These are phyloP conservation scores for Sebastes aleutianus DNA, from an alignment of 2,797 vertebrate genomes.

Conservation along the genomic window DNA sequence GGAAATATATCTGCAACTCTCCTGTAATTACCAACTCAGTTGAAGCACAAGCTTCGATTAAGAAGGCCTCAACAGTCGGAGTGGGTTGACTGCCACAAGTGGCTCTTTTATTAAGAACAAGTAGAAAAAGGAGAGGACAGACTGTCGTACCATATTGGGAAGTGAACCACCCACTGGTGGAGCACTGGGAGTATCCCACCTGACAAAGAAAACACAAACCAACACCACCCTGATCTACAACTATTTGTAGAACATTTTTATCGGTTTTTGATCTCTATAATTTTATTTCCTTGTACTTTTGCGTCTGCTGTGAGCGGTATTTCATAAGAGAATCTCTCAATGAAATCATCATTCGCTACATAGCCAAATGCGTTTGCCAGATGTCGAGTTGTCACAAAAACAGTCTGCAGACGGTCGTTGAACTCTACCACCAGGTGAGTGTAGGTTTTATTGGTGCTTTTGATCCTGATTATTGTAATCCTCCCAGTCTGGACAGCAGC, in stretches of 20 bases:
- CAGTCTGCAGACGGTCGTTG: fast-evolving
- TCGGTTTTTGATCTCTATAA: not conserved
- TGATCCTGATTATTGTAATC: not conserved
- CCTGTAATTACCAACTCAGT: too few relatives aligned
- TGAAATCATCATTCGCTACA: not conserved
- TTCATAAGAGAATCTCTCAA: fast-evolving
- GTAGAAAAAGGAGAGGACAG: too few relatives aligned
- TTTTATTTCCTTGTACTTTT: not conserved
- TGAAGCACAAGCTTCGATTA: too few relatives aligned
- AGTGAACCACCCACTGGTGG: too few relatives aligned
- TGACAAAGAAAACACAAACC: too few relatives aligned
- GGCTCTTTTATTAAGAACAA: too few relatives aligned
- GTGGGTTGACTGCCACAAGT: too few relatives aligned
- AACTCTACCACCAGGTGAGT: not conserved
- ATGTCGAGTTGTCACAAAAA: not conserved
- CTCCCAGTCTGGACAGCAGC: not conserved
- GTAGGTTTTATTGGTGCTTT: not conserved
- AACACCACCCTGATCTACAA: not conserved
- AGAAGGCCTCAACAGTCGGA: too few relatives aligned
- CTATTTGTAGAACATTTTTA: not conserved
- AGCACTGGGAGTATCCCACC: too few relatives aligned
- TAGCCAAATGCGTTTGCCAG: not conserved
- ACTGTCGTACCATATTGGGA: too few relatives aligned
- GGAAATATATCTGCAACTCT: too few relatives aligned
- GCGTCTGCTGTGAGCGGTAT: not conserved